A percentile compares a stretch with the other conserved stretches of the same genome.
phyloP scores from a whole-genome alignment of 2,888 invertebrate genomes.

The Polyommatus iphigenia region DNA sequence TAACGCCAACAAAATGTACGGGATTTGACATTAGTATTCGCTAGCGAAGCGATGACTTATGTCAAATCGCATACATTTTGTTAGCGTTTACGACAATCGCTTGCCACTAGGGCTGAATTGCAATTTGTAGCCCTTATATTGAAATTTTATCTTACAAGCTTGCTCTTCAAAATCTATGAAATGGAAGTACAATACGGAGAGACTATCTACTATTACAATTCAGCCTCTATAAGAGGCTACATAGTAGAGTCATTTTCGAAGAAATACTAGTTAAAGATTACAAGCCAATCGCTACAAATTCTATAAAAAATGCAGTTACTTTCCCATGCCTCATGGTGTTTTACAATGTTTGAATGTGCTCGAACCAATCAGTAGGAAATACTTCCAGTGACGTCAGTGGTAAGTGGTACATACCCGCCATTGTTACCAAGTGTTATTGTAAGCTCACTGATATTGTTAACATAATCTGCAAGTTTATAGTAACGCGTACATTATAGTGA shows the following conservation, averaged over 20 bases:
- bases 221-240: too few species aligned
- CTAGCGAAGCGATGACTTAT: too few species aligned
- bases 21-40: too few species aligned
- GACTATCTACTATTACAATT: too few species aligned
- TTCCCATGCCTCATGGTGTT: background rate
- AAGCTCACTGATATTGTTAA: background rate
- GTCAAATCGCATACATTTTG: too few species aligned
- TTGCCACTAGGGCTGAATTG: too few species aligned
- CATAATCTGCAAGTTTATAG: background rate
- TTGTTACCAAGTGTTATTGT: slow-evolving; percentile 17
- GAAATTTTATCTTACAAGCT: background rate
- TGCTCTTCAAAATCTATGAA: background rate
- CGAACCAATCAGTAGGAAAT: background rate
- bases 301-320: background rate
- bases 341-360: slow-evolving; percentile 5
- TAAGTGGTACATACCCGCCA: background rate
- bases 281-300: background rate
- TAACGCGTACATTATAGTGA: background rate
- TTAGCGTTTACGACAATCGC: too few species aligned
- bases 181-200: background rate
- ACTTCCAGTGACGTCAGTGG: slow-evolving; percentile 18
- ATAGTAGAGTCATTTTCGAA: background rate
- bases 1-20: too few species aligned
- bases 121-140: background rate
- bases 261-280: background rate